Evolutionary conservation across 2,888 invertebrate genomes (phyloP).

Genomic region (Ochlodes sylvanus): DNA sequence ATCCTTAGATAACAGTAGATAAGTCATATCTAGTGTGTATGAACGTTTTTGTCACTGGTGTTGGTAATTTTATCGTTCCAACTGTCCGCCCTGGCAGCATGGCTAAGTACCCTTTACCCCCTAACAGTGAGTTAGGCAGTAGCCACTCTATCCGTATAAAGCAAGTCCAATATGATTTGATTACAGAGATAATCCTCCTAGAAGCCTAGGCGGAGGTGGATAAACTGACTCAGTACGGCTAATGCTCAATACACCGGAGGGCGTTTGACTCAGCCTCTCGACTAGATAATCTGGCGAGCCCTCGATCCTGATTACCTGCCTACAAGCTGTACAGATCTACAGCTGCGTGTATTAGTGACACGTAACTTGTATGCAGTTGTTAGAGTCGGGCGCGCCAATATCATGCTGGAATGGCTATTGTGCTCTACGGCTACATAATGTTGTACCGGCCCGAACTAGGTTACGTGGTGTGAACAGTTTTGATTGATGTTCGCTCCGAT

Average conservation of each 20-base stretch:
- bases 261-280: constrained; percentile 24
- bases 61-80: too few species aligned
- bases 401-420: constrained; percentile 2
- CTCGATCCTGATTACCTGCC: constrained; percentile 32
- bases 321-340: not conserved
- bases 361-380: not conserved
- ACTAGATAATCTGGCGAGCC: constrained; percentile 25
- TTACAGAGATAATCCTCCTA: constrained; percentile 2
- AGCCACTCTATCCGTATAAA: too few species aligned
- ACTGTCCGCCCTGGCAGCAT: too few species aligned
- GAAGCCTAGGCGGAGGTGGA: constrained; percentile 14
- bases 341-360: constrained; percentile 25
- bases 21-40: too few species aligned
- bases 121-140: too few species aligned
- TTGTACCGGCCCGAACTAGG: not conserved
- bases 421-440: not conserved
- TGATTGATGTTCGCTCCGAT: not conserved
- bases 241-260: constrained; percentile 30
- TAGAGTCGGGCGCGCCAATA: constrained; percentile 5
- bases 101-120: too few species aligned
- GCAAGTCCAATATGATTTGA: constrained; percentile 7
- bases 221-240: constrained; percentile 31
- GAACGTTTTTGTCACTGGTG: too few species aligned
- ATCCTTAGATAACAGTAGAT: too few species aligned
- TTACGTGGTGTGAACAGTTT: constrained; percentile 13